Base-by-base conservation (phyloP, 2,113 vertebrate species). In the Phalacrocorax brasilianus region DNA sequence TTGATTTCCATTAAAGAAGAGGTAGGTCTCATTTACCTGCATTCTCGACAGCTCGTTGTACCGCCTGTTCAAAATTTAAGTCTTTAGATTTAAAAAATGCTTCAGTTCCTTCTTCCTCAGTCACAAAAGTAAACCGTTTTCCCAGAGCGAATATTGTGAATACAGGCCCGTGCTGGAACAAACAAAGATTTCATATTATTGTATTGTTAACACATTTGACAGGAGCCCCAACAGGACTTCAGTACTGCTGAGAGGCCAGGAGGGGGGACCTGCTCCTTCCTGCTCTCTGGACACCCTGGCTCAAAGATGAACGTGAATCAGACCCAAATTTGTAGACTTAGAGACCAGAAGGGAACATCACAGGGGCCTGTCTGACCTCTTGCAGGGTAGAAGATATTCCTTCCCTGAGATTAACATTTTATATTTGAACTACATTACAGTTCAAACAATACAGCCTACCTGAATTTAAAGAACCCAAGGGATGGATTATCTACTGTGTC, bases 111-210 rank as follows among this genome's bases (percentile, higher is more conserved):
- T 99, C 98, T 78, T 98, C 98, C 61, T 98, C 97, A 24, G 97
- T 98, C 85, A 99, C 96, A 97, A 99, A 99, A 38, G 98, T 99
- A 76, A 98, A 98, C 9, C 98, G 97, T 49, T 98, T 98, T 30
- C 99, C 99, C 87, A 98, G 61, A 42, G 97, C 97, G 2, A 97
- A 88, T 71, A 99, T 52, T 20, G 98, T 99, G 97, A 98, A 99
- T 38, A 99, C 63, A 32, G 98, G 98, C 35, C 99, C 98, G 23
- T 98, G 96, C 99, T 99, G 94, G 61, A 98, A 98, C 33, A 95
- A 81, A 91, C 0, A 92, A n/a, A 63, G 88, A 56, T 52, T 40
- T 76, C 26, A 7, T 21, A 22, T 95, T 47, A 91, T 18, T 73
- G 55, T 50, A 27, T 3, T 84, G 85, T 20, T 47, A 71, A 56